Evolutionary conservation across 2,797 vertebrate genomes (phyloP).

Genomic region (Lacerta bilineata): DNA sequence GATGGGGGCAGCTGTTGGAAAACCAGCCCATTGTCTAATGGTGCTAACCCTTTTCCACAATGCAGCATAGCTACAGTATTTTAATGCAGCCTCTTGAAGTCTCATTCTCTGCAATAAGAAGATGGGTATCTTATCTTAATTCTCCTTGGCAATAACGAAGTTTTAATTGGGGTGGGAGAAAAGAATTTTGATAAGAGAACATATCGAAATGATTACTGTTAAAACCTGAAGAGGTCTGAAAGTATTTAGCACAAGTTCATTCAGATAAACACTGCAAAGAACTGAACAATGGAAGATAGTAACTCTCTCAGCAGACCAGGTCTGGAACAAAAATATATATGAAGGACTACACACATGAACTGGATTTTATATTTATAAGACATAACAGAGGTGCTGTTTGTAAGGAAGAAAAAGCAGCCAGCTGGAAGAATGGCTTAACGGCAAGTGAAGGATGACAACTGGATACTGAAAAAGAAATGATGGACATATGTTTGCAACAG

Average conservation of each 20-base stretch:
- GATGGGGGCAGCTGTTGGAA: background rate
- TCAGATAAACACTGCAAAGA: too few relatives aligned
- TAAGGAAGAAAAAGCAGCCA: too few relatives aligned
- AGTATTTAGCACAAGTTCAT: conserved; percentile 18
- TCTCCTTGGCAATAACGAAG: background rate
- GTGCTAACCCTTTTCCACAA: background rate
- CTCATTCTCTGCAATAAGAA: background rate
- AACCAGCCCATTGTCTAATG: background rate
- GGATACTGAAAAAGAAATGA: too few relatives aligned
- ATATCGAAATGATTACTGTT: background rate
- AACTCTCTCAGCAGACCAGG: too few relatives aligned
- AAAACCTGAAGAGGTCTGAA: conserved; percentile 2
- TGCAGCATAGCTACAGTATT: background rate
- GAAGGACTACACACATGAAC: too few relatives aligned
- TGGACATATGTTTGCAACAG: too few relatives aligned
- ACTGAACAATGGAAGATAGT: too few relatives aligned
- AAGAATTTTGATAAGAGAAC: conserved; percentile 20
- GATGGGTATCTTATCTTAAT: background rate
- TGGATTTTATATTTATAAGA: too few relatives aligned
- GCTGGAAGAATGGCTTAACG: too few relatives aligned
- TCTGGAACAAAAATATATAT: too few relatives aligned
- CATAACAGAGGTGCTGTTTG: too few relatives aligned
- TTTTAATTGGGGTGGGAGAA: conserved; percentile 9
- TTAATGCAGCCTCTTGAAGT: background rate
- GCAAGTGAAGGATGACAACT: too few relatives aligned